Percentiles rank a stretch among this genome's conserved stretches.
Conservation (phyloP, 1,140 invertebrate genomes). For the Bombus terrestris region DNA sequence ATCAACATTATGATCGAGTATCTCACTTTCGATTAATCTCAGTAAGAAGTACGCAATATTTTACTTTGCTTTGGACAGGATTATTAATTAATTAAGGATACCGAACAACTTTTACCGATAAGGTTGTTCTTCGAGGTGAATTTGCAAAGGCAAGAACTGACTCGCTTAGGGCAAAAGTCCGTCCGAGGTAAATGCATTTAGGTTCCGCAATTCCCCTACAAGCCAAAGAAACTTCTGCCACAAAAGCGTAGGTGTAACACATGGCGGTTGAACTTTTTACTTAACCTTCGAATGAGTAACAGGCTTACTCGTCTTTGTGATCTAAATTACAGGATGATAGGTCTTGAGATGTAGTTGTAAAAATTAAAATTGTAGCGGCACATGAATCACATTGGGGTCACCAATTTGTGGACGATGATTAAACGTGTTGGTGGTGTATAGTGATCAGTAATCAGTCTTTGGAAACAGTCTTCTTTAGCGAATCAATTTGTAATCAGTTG, state of each 20-base stretch:
- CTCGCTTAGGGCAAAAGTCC: not conserved
- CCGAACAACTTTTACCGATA: too few relatives aligned
- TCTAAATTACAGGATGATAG: not conserved
- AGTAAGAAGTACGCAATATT: not conserved
- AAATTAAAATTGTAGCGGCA: too few relatives aligned
- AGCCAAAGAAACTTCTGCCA: constrained; percentile 45
- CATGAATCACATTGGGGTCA: too few relatives aligned
- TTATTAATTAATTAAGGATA: too few relatives aligned
- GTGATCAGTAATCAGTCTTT: too few relatives aligned
- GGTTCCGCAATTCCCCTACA: not conserved
- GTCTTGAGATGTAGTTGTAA: too few relatives aligned
- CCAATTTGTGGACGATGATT: too few relatives aligned
- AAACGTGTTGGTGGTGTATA: too few relatives aligned
- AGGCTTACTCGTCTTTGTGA: not conserved
- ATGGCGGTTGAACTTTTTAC: constrained; percentile 55
- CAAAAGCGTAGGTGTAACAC: constrained; percentile 11
- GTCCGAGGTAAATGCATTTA: constrained; percentile 30
- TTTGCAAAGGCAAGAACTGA: too few relatives aligned
- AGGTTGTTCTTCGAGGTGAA: not conserved
- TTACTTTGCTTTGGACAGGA: not conserved
- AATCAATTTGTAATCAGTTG: too few relatives aligned
- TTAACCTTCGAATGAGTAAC: constrained; percentile 9
- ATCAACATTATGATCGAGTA: not conserved
- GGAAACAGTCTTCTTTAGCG: too few relatives aligned
- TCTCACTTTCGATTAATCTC: not conserved